A percentile compares a stretch with the other conserved stretches of the same genome.
Evolutionary conservation across 2,797 vertebrate genomes (phyloP).

Genomic region (Characodon lateralis): DNA sequence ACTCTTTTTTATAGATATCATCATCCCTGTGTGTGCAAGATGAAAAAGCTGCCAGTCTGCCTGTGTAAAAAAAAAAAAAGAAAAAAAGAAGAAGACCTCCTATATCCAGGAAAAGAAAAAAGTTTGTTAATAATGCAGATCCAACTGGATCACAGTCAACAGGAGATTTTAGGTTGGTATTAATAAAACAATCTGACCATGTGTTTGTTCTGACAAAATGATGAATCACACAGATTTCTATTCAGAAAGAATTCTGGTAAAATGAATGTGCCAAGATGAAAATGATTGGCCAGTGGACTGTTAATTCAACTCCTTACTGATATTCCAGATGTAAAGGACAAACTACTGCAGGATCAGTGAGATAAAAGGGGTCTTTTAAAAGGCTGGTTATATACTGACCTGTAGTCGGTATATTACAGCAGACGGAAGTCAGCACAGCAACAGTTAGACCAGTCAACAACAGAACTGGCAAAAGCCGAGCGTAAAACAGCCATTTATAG

Average conservation of each 20-base stretch:
- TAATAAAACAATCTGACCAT: not conserved
- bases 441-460: not conserved
- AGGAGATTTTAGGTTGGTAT: not conserved
- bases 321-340: not conserved
- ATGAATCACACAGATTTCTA: not conserved
- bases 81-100: not conserved
- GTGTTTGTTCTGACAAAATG: not conserved
- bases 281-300: not conserved
- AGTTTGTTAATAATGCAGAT: not conserved
- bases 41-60: not conserved
- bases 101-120: not conserved
- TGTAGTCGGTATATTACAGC: not conserved
- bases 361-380: no score
- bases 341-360: not conserved
- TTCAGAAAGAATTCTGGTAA: not conserved
- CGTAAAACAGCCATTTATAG: not conserved
- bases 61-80: not conserved
- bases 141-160: not conserved
- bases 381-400: no score
- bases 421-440: not conserved
- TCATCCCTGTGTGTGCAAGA: not conserved
- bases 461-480: not conserved
- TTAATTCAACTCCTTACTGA: not conserved
- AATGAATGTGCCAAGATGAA: not conserved
- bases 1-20: conserved; percentile 3